Percentiles rank a stretch among this genome's conserved stretches.
These are phyloP conservation scores for Micoletzkya japonica DNA, from an alignment of 2,888 invertebrate genomes.

Conservation along the genomic window DNA sequence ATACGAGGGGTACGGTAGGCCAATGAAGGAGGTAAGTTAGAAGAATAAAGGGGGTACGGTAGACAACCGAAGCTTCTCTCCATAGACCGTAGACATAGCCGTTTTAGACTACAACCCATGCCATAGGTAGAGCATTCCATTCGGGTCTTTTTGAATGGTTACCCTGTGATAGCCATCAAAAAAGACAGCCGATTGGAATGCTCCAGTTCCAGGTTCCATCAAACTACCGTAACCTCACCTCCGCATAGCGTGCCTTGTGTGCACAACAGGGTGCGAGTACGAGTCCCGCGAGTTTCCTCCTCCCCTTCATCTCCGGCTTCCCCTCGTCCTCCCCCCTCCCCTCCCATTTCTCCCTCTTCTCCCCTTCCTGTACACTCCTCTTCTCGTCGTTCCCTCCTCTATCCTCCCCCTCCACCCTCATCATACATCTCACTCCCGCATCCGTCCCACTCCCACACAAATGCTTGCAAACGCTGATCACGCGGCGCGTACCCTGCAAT, in stretches of 20 bases:
- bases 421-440: slow-evolving; percentile 42
- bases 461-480: slow-evolving; percentile 54
- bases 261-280: slow-evolving; percentile 56
- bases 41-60: neutral
- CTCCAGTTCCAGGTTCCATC: too few relatives aligned
- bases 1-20: too few relatives aligned
- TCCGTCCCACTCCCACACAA: slow-evolving; percentile 60
- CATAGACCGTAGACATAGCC: too few relatives aligned
- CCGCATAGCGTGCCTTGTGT: slow-evolving; percentile 49
- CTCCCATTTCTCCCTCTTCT: slow-evolving; percentile 4
- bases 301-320: slow-evolving; percentile 4
- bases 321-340: slow-evolving; percentile 23
- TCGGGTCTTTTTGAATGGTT: too few relatives aligned
- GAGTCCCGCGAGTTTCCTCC: slow-evolving; percentile 35
- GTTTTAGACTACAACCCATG: too few relatives aligned
- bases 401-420: slow-evolving; percentile 22
- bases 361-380: slow-evolving; percentile 33
- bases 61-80: too few relatives aligned
- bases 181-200: too few relatives aligned
- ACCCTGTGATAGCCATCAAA: too few relatives aligned
- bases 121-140: too few relatives aligned
- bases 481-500: slow-evolving; percentile 35
- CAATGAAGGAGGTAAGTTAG: neutral
- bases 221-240: too few relatives aligned
- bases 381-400: neutral